A percentile compares a stretch with the other conserved stretches of the same genome.
Evolutionary conservation across 2,113 vertebrate genomes (phyloP).

Genomic region (Sapayoa aenigma): DNA sequence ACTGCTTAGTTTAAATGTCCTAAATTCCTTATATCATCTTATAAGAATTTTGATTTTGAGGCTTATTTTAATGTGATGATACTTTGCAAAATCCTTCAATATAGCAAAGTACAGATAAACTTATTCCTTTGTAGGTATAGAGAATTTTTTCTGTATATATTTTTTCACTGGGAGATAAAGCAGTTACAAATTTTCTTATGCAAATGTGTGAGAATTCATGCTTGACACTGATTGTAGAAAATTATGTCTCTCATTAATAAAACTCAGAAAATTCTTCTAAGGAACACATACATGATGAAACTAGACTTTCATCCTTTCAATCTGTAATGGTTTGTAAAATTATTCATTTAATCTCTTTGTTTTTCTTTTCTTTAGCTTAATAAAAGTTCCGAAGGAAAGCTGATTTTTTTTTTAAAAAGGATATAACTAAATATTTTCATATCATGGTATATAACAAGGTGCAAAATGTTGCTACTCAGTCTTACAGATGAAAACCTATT

Average conservation of each 20-base stretch:
- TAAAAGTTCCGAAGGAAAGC: background rate
- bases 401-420: background rate
- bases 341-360: slow-evolving; percentile 1
- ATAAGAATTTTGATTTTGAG: background rate
- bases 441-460: background rate
- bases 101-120: background rate
- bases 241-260: slow-evolving; percentile 23
- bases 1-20: background rate
- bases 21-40: background rate
- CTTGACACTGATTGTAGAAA: background rate
- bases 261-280: background rate
- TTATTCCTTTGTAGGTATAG: background rate
- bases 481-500: background rate
- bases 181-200: background rate
- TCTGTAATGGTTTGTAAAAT: slow-evolving; percentile 14
- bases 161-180: background rate
- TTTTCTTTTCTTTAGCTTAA: background rate
- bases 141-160: background rate
- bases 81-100: background rate
- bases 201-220: background rate
- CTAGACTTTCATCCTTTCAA: slow-evolving; percentile 1
- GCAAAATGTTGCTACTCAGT: background rate
- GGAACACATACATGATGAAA: background rate
- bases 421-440: background rate
- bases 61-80: background rate